A percentile compares a stretch with the other conserved stretches of the same genome.
These are phyloP conservation scores for Volucella inflata DNA, from an alignment of 2,888 invertebrate genomes.

Conservation along the genomic window DNA sequence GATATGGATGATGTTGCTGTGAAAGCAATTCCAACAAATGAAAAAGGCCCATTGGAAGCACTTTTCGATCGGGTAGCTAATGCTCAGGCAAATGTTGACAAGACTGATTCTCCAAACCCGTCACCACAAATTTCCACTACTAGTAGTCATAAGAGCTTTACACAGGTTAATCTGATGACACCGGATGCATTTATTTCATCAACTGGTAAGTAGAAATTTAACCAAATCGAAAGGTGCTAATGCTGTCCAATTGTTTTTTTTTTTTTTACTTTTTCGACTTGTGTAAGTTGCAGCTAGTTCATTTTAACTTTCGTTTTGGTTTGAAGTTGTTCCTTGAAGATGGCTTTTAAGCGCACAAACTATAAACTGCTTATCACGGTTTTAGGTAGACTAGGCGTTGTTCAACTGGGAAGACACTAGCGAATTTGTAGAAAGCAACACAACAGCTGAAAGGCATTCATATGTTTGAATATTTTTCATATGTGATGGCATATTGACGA, in stretches of 20 bases:
- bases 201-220: slow-evolving; percentile 79
- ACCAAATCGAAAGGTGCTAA: background rate
- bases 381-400: no score
- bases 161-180: slow-evolving; percentile 90
- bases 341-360: no score
- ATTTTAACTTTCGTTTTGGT: no score
- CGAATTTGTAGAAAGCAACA: no score
- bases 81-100: slow-evolving; percentile 76
- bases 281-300: background rate
- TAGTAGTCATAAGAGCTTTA: slow-evolving; percentile 78
- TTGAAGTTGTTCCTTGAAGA: no score
- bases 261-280: background rate
- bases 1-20: slow-evolving; percentile 55
- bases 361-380: no score
- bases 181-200: slow-evolving; percentile 92
- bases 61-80: slow-evolving; percentile 77
- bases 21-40: slow-evolving; percentile 67
- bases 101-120: slow-evolving; percentile 78
- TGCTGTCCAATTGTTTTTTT: background rate
- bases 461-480: no score
- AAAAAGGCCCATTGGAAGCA: slow-evolving; percentile 79
- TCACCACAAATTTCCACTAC: slow-evolving; percentile 79
- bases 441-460: no score
- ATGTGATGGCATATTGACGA: no score
- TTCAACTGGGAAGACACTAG: no score